Evolutionary conservation across 2,113 vertebrate species (phyloP).

Genomic region (Mustelus asterias): DNA sequence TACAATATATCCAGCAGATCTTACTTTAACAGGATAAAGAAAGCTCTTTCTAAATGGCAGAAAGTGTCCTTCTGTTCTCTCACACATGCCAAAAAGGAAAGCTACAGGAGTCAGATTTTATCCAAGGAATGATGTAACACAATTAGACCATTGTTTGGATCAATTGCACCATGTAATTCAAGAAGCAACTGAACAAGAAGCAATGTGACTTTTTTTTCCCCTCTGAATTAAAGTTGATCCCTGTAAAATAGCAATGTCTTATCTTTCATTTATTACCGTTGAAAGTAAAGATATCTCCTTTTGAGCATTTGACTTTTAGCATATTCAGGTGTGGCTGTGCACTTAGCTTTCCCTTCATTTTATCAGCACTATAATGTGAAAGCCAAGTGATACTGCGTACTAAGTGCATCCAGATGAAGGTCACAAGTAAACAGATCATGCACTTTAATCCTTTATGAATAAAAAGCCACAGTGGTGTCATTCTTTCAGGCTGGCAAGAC

Average conservation of each 20-base stretch:
- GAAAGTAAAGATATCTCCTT: neutral
- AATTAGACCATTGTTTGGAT: neutral
- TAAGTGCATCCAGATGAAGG: neutral
- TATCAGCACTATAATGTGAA: neutral
- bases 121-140: constrained; percentile 3
- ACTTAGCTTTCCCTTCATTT: neutral
- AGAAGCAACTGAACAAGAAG: neutral
- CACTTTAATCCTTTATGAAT: constrained; percentile 1
- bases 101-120: neutral
- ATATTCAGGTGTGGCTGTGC: neutral
- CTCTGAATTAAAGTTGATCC: neutral
- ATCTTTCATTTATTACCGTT: neutral
- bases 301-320: neutral
- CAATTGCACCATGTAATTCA: neutral
- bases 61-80: neutral
- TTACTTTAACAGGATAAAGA: neutral
- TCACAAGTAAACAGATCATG: neutral
- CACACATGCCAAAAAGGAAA: neutral
- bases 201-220: neutral
- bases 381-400: neutral
- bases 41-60: neutral
- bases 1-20: neutral
- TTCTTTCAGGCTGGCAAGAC: neutral
- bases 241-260: neutral
- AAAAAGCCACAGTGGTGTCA: neutral